These are phyloP conservation scores for Pteromalus puparum DNA, from an alignment of 1,140 invertebrate species.

Conservation along the genomic window DNA sequence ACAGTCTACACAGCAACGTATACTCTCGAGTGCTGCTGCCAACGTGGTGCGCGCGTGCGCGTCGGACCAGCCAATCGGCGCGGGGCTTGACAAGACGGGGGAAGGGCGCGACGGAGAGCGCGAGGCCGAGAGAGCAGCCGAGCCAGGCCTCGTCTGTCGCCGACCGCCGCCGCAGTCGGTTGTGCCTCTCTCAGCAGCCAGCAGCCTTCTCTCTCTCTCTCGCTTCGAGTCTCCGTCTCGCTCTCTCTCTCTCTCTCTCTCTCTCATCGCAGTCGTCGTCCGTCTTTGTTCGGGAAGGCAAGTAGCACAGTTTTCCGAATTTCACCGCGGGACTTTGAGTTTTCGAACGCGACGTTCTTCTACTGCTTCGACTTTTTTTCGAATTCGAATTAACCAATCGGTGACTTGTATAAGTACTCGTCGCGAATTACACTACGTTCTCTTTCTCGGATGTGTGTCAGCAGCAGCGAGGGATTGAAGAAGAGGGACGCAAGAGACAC, in stretches of 20 bases:
- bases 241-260: background rate
- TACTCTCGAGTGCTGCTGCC: background rate
- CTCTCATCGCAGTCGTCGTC: background rate
- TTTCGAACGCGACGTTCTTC: no score
- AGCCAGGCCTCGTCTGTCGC: slow-evolving; percentile 46
- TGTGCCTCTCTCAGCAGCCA: background rate
- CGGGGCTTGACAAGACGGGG: background rate
- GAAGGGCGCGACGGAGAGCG: slow-evolving; percentile 42
- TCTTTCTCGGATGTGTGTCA: background rate
- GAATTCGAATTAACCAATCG: background rate
- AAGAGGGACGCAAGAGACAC: background rate
- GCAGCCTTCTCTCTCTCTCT: background rate
- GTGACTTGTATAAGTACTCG: no score
- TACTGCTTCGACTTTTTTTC: background rate
- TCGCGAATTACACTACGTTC: background rate
- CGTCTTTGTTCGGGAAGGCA: background rate
- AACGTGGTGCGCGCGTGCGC: slow-evolving; percentile 32
- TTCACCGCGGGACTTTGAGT: background rate
- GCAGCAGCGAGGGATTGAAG: background rate
- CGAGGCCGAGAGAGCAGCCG: slow-evolving; percentile 48
- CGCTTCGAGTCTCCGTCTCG: background rate
- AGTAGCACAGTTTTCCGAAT: background rate
- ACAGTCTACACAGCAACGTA: background rate
- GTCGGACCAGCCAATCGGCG: slow-evolving; percentile 9
- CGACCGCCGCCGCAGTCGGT: slow-evolving; percentile 35